A percentile compares a stretch with the other conserved stretches of the same genome.
Evolutionary conservation across 2,888 invertebrate species (phyloP).

Genomic region (Dasypolia templi): DNA sequence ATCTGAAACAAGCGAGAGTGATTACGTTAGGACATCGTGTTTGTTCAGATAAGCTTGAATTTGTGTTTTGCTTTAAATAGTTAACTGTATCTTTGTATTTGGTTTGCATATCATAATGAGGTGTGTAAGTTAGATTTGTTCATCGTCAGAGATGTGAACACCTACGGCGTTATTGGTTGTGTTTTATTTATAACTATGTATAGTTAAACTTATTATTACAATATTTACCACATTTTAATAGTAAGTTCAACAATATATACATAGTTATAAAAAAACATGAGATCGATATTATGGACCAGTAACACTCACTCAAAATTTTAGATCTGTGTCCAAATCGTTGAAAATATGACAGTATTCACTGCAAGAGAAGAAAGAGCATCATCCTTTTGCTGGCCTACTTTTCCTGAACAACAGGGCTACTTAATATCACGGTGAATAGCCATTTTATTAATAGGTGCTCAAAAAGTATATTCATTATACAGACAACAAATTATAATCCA

Average conservation of each 20-base stretch:
- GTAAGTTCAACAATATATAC: neutral
- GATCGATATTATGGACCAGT: neutral
- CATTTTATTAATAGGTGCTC: constrained; percentile 38
- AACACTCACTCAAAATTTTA: neutral
- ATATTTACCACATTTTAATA: neutral
- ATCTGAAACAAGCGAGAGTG: constrained; percentile 86
- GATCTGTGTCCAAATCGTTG: constrained; percentile 5
- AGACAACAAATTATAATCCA: too few relatives aligned
- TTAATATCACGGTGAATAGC: constrained; percentile 38
- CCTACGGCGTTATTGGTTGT: neutral
- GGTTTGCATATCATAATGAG: constrained; percentile 17
- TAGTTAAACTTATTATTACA: too few relatives aligned
- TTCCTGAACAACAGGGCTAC: constrained; percentile 19
- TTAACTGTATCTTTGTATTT: constrained; percentile 32
- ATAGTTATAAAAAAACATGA: neutral
- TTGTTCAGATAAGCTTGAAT: constrained; percentile 63
- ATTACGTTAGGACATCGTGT: constrained; percentile 64
- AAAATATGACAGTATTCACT: constrained; percentile 19
- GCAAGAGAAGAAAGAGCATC: neutral
- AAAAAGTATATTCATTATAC: constrained; percentile 29
- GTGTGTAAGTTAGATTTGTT: neutral
- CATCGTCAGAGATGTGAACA: neutral
- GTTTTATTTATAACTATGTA: too few relatives aligned
- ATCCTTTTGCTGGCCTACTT: constrained; percentile 34
- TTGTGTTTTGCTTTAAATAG: constrained; percentile 52